Conservation (phyloP, 2,888 invertebrate species). For the Ferrisia virgata region DNA sequence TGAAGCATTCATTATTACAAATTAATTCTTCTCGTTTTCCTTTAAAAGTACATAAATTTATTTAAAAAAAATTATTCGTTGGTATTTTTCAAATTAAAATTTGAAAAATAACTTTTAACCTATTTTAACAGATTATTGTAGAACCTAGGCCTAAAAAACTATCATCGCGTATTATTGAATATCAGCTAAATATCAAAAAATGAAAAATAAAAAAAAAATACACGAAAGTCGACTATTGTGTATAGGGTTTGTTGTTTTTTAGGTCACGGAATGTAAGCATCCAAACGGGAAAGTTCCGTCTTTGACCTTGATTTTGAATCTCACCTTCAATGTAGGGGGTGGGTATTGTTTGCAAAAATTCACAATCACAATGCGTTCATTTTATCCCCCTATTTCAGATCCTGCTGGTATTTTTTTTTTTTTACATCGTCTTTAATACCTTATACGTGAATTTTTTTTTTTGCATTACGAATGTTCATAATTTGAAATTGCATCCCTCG, state of each 20-base stretch:
- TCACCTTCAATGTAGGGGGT: neutral
- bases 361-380: neutral
- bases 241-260: neutral
- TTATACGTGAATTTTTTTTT: neutral
- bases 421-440: neutral
- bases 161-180: too few relatives aligned
- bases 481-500: constrained; percentile 27
- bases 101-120: too few relatives aligned
- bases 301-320: constrained; percentile 42
- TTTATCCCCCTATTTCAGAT: neutral
- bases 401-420: neutral
- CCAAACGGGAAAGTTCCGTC: neutral
- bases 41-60: too few relatives aligned
- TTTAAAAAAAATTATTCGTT: too few relatives aligned
- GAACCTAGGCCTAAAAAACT: too few relatives aligned
- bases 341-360: neutral
- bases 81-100: too few relatives aligned
- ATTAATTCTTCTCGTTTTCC: too few relatives aligned
- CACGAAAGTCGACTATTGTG: neutral
- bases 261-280: neutral
- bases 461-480: neutral
- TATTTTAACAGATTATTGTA: too few relatives aligned
- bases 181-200: too few relatives aligned
- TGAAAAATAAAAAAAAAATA: too few relatives aligned
- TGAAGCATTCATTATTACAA: too few relatives aligned